Evolutionary conservation across 2,113 vertebrate species (phyloP).

Genomic region (human (Homo sapiens)): DNA sequence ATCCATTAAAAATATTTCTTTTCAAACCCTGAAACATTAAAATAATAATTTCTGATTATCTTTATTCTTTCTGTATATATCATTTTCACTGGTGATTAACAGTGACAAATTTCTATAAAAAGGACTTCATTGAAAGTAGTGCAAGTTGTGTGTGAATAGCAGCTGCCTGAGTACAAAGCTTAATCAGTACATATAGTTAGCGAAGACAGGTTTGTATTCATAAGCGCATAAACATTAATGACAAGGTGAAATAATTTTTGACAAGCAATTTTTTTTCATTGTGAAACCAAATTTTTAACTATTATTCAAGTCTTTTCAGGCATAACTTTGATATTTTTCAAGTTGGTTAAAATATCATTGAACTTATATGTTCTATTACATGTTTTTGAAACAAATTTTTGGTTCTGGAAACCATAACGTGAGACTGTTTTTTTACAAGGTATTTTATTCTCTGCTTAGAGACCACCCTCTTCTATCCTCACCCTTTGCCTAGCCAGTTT

Average conservation of each 20-base stretch:
- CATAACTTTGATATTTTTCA: not conserved
- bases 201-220: slow-evolving; percentile 40
- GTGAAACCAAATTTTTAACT: slow-evolving; percentile 49
- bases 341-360: slow-evolving; percentile 20
- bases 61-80: slow-evolving; percentile 28
- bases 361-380: not conserved
- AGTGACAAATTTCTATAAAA: slow-evolving; percentile 52
- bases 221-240: slow-evolving; percentile 34
- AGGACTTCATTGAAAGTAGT: slow-evolving; percentile 14
- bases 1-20: slow-evolving; percentile 27
- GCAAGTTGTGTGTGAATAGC: slow-evolving; percentile 18
- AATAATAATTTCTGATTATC: slow-evolving; percentile 62
- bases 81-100: slow-evolving; percentile 47
- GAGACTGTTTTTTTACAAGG: not conserved
- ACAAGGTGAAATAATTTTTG: slow-evolving; percentile 36
- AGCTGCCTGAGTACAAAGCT: slow-evolving; percentile 14
- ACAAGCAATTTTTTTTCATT: slow-evolving; percentile 14
- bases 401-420: not conserved
- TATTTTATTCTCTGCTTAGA: not conserved
- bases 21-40: slow-evolving; percentile 53
- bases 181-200: slow-evolving; percentile 48
- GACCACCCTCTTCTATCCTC: not conserved
- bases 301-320: not conserved
- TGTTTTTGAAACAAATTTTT: not conserved
- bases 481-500: not conserved